Base-by-base conservation (phyloP, 2,888 invertebrate species). In the Dicyrtomina minuta region DNA sequence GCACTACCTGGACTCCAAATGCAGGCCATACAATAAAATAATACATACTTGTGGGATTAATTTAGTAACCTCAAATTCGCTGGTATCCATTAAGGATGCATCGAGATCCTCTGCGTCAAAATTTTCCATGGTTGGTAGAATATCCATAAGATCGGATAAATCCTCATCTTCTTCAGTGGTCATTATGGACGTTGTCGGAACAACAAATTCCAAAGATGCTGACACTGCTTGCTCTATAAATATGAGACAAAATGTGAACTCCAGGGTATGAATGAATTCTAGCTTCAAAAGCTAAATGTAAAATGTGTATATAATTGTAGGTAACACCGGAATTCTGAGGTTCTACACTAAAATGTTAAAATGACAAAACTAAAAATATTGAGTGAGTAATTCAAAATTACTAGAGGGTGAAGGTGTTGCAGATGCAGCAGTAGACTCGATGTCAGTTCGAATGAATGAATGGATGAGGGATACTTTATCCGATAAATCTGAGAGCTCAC, bases 161-260 rank as follows among this genome's bases (percentile, higher is more conserved):
- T 68, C 68, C 3, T 66, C 66, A 27, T 68, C 68, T 17, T 62
- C 68, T 22, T 62, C 68, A 27, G 26, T 51, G 0, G n/a, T 49
- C 15, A 22, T 43, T 27, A 49, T 27, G 2, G n/a, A n/a, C n/a
- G 61, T 43, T 20, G 44, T 1, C 4, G 61, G 24, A 13, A 24
- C 46, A 13, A 41, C 27, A 3, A 22, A 6, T 6, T 24, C 55
- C 24, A n/a, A 2, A 5, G 24, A 12, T 10, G 20, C n/a, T 6
- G 46, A 17, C n/a, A n/a, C n/a, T n/a, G n/a, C n/a, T 59, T 33
- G n/a, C 56, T 24, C 27, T 24, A 26, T 15, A 56, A 56, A 56
- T 3, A 26, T 22, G 10, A 33, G 26, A 24, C 26, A 56, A 24
- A 56, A n/a, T 56, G 15, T 56, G 13, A 13, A 5, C 24, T 24